Evolutionary conservation across 2,797 vertebrate genomes (phyloP), one percentile per base, ranked within the genome.

Genomic region (Halcyon leucocephala): DNA sequence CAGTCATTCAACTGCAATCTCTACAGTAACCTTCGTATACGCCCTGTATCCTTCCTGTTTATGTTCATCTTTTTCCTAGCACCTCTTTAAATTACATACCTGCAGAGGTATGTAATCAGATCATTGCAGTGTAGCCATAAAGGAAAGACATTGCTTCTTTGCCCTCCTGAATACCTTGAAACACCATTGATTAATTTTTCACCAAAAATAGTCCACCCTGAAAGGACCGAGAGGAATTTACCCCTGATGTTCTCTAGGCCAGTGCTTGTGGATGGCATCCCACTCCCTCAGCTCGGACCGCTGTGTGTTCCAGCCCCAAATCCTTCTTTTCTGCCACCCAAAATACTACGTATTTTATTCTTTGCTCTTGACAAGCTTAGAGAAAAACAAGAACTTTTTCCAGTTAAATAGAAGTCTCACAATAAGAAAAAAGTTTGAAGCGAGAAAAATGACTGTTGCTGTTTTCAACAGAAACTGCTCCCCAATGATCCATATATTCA

Each of bases 111-210:
- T n/a, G n/a, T n/a, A n/a, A n/a, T n/a, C 95, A 92, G 94, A 97
- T 91, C 93, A 65, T 91, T 92, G 86, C 91, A 94, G 52, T 95
- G 73, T 85, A 94, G 81, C 92, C 90, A 95, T 96, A 94, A 97
- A 96, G 90, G 88, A 95, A 95, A 96, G 91, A 95, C 93, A 95
- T 94, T 95, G 93, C 92, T 90, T 89, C 94, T 95, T 97, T 95
- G 93, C 93, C 95, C 95, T 94, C 95, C 88, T 95, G 74, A 95
- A 89, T 95, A 95, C 94, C 90, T 94, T 96, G 95, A 95, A 92
- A 92, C 44, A 15, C 46, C 0, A 0, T 20, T 74, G 91, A 96
- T 93, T 89, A 92, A 86, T 90, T 94, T 96, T 89, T 94, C 88
- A 92, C 71, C 77, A 46, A 82, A 91, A 95, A 74, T 48, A 89